phyloP scores from a whole-genome alignment of 37 sponge, comb jelly and placozoan genomes.

The Hexactinellida sp. region DNA sequence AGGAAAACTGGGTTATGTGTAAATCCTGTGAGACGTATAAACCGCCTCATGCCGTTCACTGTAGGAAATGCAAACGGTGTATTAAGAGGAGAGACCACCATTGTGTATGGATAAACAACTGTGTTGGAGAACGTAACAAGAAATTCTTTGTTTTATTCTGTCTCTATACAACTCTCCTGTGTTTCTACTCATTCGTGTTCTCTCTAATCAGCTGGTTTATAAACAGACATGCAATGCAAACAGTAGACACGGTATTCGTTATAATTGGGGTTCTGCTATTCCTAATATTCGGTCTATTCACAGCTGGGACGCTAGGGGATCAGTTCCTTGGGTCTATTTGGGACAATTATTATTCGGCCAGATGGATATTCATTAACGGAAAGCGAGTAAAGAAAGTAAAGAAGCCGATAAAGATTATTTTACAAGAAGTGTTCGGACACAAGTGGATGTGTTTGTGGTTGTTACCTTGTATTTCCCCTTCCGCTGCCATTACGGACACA shows the following conservation, averaged over 20 bases:
- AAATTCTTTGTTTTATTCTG: constrained; percentile 9
- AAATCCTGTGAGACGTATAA: constrained; percentile 5
- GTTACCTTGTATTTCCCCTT: background rate
- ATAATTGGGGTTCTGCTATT: background rate
- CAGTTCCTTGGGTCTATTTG: background rate
- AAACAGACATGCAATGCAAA: background rate
- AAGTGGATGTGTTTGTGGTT: background rate
- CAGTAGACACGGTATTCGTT: background rate
- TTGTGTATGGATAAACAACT: constrained; percentile 6
- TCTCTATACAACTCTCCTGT: background rate
- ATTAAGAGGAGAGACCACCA: background rate
- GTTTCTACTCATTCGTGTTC: background rate
- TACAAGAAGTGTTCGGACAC: constrained; percentile 10
- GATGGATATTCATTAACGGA: background rate
- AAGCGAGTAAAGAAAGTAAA: background rate
- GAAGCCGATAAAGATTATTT: background rate
- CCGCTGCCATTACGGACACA: background rate
- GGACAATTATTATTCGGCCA: background rate
- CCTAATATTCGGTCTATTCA: constrained; percentile 2
- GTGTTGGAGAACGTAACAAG: background rate
- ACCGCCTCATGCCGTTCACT: background rate
- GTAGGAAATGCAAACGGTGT: background rate
- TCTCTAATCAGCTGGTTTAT: constrained; percentile 1
- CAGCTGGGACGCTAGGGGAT: background rate
- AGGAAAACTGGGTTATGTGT: background rate